phyloP scores from a whole-genome alignment of 1,140 invertebrate species.

The Scaptomyza pallida region DNA sequence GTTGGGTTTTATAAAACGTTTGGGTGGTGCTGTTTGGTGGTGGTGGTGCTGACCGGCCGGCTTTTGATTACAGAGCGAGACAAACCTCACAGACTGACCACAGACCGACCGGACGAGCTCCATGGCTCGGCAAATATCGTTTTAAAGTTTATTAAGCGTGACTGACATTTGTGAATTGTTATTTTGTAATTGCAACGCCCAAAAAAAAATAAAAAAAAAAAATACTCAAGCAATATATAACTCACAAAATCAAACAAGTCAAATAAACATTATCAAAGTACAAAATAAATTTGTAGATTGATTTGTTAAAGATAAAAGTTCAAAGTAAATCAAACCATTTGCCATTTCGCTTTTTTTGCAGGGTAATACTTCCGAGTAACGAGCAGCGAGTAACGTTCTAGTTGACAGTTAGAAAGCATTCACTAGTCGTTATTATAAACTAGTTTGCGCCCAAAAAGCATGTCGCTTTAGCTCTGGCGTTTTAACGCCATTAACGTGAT shows the following conservation, averaged over 20 bases:
- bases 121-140: conserved; percentile 70
- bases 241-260: conserved; percentile 39
- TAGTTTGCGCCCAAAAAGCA: conserved; percentile 9
- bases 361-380: too few species aligned
- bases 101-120: conserved; percentile 45
- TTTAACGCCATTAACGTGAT: conserved; percentile 7
- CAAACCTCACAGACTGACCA: conserved; percentile 33
- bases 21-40: conserved; percentile 4
- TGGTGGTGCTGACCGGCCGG: conserved; percentile 65
- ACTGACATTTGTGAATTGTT: conserved; percentile 73
- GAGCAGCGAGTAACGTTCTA: too few species aligned
- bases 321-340: too few species aligned
- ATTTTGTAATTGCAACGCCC: conserved; percentile 58
- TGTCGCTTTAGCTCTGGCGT: not conserved
- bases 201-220: conserved; percentile 20
- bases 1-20: conserved; percentile 7
- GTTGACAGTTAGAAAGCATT: not conserved
- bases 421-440: not conserved
- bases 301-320: too few species aligned
- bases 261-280: not conserved
- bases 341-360: too few species aligned
- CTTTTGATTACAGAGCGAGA: conserved; percentile 68
- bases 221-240: conserved; percentile 51
- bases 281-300: not conserved
- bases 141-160: conserved; percentile 79